Conservation (phyloP, 2,888 invertebrate species). For the Eupithecia centaureata region DNA sequence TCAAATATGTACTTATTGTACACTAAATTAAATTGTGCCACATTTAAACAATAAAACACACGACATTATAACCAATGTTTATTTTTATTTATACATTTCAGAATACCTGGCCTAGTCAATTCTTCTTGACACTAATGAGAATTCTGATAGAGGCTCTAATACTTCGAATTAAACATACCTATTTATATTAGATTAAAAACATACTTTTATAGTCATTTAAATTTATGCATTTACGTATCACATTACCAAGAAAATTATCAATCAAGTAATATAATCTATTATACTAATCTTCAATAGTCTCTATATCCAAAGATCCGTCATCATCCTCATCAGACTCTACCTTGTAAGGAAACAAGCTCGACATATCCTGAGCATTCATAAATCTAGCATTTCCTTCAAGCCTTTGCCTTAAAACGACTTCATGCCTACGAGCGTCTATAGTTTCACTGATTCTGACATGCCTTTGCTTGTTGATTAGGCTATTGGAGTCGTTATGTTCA, state of each 20-base stretch:
- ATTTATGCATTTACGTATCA: too few species aligned
- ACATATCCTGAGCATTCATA: conserved; percentile 7
- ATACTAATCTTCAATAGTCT: conserved; percentile 55
- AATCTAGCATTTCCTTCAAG: conserved; percentile 12
- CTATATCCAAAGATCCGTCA: conserved; percentile 67
- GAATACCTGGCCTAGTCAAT: neutral
- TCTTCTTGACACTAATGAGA: neutral
- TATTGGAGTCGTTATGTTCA: conserved; percentile 4
- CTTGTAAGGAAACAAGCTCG: conserved; percentile 24
- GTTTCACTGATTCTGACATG: neutral
- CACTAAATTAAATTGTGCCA: neutral
- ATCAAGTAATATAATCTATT: neutral
- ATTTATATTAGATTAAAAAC: too few species aligned
- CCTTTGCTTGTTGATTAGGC: neutral
- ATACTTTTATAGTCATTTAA: too few species aligned
- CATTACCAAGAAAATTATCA: conserved; percentile 11
- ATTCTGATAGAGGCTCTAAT: neutral
- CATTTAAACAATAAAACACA: neutral
- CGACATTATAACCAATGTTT: neutral
- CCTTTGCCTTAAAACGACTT: neutral
- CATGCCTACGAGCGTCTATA: neutral
- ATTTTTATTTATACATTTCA: neutral
- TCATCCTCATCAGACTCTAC: conserved; percentile 51
- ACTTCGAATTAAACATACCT: conserved; percentile 11
- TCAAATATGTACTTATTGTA: neutral